These are phyloP conservation scores for Sapajus apella DNA, from an alignment of 2,113 vertebrate species.

Conservation along the genomic window DNA sequence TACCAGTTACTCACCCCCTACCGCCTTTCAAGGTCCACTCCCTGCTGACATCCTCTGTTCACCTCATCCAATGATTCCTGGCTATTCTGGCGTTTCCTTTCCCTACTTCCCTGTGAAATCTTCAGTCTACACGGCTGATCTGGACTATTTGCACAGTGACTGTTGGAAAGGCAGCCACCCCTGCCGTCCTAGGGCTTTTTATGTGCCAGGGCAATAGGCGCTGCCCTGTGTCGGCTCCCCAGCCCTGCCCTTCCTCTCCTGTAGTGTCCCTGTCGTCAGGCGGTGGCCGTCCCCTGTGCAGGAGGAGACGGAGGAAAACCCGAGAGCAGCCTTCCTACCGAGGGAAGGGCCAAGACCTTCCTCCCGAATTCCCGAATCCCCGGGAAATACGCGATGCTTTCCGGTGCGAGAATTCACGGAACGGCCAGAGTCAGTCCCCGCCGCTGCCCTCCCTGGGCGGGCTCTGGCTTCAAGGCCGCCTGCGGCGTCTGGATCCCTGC, in stretches of 20 bases:
- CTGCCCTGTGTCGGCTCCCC: not conserved
- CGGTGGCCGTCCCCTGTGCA: not conserved
- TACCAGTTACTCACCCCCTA: not conserved
- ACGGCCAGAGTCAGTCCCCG: not conserved
- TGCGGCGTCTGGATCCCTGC: no score
- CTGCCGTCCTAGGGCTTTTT: not conserved
- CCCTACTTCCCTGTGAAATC: not conserved
- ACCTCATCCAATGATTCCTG: not conserved
- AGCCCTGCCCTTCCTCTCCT: not conserved
- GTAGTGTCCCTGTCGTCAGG: not conserved
- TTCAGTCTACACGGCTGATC: not conserved
- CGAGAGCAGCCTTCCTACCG: not conserved
- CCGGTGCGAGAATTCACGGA: not conserved
- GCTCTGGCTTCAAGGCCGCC: no score
- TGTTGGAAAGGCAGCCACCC: not conserved
- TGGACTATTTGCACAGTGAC: not conserved
- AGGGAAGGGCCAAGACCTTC: not conserved
- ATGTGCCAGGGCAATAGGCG: not conserved
- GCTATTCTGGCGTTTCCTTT: not conserved
- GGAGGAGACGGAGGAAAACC: not conserved
- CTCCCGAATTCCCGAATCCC: not conserved
- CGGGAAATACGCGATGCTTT: not conserved
- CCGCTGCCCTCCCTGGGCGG: no score
- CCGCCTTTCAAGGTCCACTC: not conserved
- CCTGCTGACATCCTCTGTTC: not conserved